A percentile compares a stretch with the other conserved stretches of the same genome.
These are phyloP conservation scores for Limulus polyphemus DNA, from an alignment of 2,888 invertebrate species.

Conservation along the genomic window DNA sequence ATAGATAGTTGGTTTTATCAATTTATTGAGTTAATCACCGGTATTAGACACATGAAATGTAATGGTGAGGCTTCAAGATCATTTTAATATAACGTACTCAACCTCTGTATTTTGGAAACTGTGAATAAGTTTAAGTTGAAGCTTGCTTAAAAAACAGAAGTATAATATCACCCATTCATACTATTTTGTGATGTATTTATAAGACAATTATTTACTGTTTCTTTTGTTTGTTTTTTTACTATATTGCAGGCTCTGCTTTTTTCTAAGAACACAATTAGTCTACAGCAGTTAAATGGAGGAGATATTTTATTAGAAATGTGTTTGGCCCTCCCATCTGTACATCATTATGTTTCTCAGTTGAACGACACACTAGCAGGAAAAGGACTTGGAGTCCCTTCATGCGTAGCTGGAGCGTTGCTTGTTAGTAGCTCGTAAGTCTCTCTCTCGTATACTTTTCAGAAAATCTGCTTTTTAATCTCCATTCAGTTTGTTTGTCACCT, in stretches of 20 bases:
- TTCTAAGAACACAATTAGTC: constrained; percentile 58
- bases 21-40: too few species aligned
- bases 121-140: background rate
- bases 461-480: too few species aligned
- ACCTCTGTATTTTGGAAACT: background rate
- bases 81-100: too few species aligned
- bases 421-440: constrained; percentile 45
- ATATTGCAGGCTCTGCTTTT: constrained; percentile 48
- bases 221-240: background rate
- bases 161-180: too few species aligned
- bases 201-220: too few species aligned
- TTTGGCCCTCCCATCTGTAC: constrained; percentile 55
- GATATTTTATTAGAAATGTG: constrained; percentile 69
- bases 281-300: constrained; percentile 70
- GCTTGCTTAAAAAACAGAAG: background rate
- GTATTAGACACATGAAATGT: too few species aligned
- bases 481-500: background rate
- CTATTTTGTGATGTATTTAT: too few species aligned
- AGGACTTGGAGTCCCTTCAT: constrained; percentile 35
- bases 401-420: constrained; percentile 17
- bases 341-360: constrained; percentile 49
- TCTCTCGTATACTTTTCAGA: background rate
- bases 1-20: too few species aligned
- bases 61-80: too few species aligned
- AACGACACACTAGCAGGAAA: constrained; percentile 53